Percentiles rank a stretch among this genome's conserved stretches.
These are phyloP conservation scores for Stramonita haemastoma DNA, from an alignment of 2,888 invertebrate species.

Conservation along the genomic window DNA sequence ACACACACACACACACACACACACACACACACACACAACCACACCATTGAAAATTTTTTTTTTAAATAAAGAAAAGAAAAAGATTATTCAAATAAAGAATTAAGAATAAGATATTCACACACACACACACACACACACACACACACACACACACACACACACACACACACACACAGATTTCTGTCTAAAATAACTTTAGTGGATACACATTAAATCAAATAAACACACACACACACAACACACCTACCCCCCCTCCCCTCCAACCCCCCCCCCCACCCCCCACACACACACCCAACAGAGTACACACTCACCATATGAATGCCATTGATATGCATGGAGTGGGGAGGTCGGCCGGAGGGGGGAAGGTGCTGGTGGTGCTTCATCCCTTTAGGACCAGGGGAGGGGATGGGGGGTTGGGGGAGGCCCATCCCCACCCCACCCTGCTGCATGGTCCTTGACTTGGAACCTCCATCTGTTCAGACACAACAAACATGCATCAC, in stretches of 20 bases:
- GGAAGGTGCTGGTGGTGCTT: neutral
- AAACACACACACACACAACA: neutral
- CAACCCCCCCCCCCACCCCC: neutral
- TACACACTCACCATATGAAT: neutral
- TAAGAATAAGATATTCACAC: neutral
- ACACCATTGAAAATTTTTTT: neutral
- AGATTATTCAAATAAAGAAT: no score
- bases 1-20: neutral
- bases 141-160: neutral
- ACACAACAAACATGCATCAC: neutral
- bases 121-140: neutral
- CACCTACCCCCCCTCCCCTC: neutral
- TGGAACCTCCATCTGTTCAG: neutral
- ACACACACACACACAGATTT: neutral
- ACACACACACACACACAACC: neutral
- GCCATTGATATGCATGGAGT: neutral
- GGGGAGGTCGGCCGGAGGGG: neutral
- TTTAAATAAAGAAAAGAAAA: no score
- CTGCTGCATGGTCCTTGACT: neutral
- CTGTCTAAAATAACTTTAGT: no score
- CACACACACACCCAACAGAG: neutral
- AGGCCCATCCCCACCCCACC: neutral
- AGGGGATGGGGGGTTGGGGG: neutral
- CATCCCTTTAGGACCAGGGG: neutral
- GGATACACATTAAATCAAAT: neutral